Evolutionary conservation across 1,140 invertebrate species (phyloP).

Genomic region (Leucophenga varia): DNA sequence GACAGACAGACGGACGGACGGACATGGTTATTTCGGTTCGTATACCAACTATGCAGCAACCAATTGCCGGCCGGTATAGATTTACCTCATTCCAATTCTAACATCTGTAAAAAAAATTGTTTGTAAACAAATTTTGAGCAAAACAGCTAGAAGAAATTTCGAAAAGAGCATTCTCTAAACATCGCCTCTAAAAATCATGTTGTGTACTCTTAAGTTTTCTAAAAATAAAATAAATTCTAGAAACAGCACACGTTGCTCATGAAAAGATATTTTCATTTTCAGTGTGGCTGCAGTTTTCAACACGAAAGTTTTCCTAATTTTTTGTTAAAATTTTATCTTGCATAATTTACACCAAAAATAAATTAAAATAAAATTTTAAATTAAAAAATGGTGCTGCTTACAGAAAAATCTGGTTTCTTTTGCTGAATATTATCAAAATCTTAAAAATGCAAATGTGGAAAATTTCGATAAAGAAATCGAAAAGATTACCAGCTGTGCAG

Average conservation of each 20-base stretch:
- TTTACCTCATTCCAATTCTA: too few relatives aligned
- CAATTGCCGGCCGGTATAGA: too few relatives aligned
- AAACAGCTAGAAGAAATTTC: too few relatives aligned
- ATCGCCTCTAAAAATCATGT: too few relatives aligned
- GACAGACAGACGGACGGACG: too few relatives aligned
- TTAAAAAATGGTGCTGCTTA: slow-evolving; percentile 33
- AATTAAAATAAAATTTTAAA: slow-evolving; percentile 3
- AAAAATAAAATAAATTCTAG: slow-evolving; percentile 35
- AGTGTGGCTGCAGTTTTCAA: slow-evolving; percentile 39
- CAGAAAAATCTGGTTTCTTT: slow-evolving; percentile 43
- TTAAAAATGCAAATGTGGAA: slow-evolving; percentile 36
- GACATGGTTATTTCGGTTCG: too few relatives aligned
- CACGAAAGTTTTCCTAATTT: slow-evolving; percentile 4
- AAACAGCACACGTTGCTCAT: slow-evolving; percentile 37
- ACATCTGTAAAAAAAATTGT: too few relatives aligned
- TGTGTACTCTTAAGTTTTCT: slow-evolving; percentile 17
- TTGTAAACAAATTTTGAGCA: too few relatives aligned
- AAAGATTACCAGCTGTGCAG: slow-evolving; percentile 27
- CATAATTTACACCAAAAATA: too few relatives aligned
- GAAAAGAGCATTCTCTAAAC: too few relatives aligned
- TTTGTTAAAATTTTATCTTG: slow-evolving; percentile 7
- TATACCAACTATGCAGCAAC: too few relatives aligned
- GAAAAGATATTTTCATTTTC: slow-evolving; percentile 18
- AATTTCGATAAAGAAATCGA: slow-evolving; percentile 20
- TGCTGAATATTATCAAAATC: slow-evolving; percentile 47